A percentile compares a stretch with the other conserved stretches of the same genome.
Conservation (phyloP, 64 coral and sea anemone genomes). For the Astreopora myriophthalma region DNA sequence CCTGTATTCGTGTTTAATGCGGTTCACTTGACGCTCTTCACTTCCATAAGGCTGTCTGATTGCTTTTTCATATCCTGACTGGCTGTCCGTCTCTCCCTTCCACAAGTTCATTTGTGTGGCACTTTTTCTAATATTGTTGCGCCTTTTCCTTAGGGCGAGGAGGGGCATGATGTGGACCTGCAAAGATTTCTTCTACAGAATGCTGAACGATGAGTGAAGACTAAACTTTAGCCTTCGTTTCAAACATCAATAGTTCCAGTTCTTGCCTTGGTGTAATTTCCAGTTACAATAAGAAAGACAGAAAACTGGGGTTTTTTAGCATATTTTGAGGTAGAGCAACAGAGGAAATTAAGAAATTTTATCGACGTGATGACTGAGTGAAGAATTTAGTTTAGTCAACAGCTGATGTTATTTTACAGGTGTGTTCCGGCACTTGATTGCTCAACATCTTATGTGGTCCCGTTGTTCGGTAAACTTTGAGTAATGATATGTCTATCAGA, state of each 20-base stretch:
- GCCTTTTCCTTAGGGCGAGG: conserved; percentile 82
- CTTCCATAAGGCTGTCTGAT: background rate
- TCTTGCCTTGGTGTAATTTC: conserved; percentile 26
- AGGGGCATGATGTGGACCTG: conserved; percentile 17
- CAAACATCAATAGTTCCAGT: conserved; percentile 7
- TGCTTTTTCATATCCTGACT: background rate
- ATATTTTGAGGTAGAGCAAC: no score
- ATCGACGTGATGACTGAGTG: no score
- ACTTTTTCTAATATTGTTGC: conserved; percentile 64
- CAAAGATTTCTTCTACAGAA: background rate
- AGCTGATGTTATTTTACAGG: no score
- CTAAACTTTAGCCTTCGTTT: background rate
- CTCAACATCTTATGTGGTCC: no score
- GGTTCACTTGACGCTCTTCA: background rate
- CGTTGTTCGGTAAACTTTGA: no score
- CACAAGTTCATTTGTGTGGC: background rate
- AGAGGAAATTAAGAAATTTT: no score
- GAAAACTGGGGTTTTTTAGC: no score
- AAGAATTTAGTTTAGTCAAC: no score
- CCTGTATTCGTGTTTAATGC: no score
- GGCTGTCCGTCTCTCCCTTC: background rate
- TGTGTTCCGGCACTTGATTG: no score
- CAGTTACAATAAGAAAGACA: no score
- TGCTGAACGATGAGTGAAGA: background rate
- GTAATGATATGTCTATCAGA: no score